phyloP scores from a whole-genome alignment of 2,797 vertebrate genomes.

The Sebastes iracundus region DNA sequence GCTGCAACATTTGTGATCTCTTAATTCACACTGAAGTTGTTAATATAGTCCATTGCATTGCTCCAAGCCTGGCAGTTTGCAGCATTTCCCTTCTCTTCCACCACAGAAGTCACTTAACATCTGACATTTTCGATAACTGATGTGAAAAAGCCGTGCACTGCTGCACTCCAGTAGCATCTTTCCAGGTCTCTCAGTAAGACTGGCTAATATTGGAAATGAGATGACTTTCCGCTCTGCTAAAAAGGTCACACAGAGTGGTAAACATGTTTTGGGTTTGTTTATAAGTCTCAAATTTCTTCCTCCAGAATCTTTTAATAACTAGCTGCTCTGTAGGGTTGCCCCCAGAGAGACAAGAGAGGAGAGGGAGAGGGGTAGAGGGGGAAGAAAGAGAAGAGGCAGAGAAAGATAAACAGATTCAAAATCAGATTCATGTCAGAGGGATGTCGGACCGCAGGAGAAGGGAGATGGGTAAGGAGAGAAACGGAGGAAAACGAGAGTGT shows the following conservation, averaged over 20 bases:
- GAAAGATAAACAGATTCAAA: slow-evolving; percentile 53
- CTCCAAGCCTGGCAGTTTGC: neutral
- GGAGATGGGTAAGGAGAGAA: slow-evolving; percentile 43
- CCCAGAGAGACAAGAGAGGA: slow-evolving; percentile 22
- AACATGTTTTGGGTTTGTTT: slow-evolving; percentile 59
- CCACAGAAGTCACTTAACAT: neutral
- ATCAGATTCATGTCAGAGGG: slow-evolving; percentile 45
- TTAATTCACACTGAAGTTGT: neutral
- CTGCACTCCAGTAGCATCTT: slow-evolving; percentile 17
- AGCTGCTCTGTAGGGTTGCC: slow-evolving; percentile 26
- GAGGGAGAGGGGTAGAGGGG: neutral
- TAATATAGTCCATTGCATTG: neutral
- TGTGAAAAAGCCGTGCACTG: slow-evolving; percentile 3
- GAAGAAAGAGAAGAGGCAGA: slow-evolving; percentile 14
- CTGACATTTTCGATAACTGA: slow-evolving; percentile 39
- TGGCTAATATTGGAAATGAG: slow-evolving; percentile 50
- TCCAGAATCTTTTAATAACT: slow-evolving; percentile 58
- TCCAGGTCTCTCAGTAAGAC: slow-evolving; percentile 8
- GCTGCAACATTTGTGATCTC: neutral
- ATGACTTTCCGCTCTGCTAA: slow-evolving; percentile 35
- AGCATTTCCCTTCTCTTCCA: neutral
- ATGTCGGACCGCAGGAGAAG: slow-evolving; percentile 13
- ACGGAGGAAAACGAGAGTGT: slow-evolving; percentile 58
- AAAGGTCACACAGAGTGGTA: slow-evolving; percentile 57
- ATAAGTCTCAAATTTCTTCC: slow-evolving; percentile 64